Base-by-base conservation (phyloP, 2,797 vertebrate species). In the Acanthis flammea region DNA sequence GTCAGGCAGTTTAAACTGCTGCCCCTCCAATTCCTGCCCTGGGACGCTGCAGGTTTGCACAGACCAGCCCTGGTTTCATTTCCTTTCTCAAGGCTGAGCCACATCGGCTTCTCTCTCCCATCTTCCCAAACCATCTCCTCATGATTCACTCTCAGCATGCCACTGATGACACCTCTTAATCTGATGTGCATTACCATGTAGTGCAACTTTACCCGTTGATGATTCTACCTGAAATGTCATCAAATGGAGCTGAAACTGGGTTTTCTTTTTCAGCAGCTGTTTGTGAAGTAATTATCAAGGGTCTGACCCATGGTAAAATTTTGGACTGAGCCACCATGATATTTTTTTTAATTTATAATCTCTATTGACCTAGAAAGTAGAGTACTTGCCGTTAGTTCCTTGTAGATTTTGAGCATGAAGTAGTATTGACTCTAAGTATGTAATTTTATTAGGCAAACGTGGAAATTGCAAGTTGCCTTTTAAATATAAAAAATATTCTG, bases 331-430 rank as follows among this genome's bases (percentile, higher is more conserved):
- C 48, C 81, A 93, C 76, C 81, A 15, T 11, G 72, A 30, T 58
- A 9, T 31, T 87, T 57, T 61, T 83, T 89, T 95, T 70, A 41
- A 90, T 73, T 90, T 85, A 85, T 79, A 86, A 76, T 76, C 68
- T 71, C 89, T 92, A 75, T 74, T 86, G 87, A 95, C 50, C 88
- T 91, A 95, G 83, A 65, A 65, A 96, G 50, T 96, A 92, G 91
- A 96, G 44, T 79, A 81, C 68, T 91, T 94, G 91, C 90, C 25
- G 35, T 92, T 80, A 96, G 79, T 91, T 97, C 94, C 96, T 96
- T 92, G 84, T 95, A 95, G 83, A 94, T 95, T 94, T 94, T 92
- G 53, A 96, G 93, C 85, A 90, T 97, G 94, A 96, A 89, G 19
- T 95, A 96, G 81, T 94, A 92, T 91, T 92, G 82, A 95, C 74